Conservation (phyloP, 2,797 vertebrate genomes). For the Darevskia mixta region DNA sequence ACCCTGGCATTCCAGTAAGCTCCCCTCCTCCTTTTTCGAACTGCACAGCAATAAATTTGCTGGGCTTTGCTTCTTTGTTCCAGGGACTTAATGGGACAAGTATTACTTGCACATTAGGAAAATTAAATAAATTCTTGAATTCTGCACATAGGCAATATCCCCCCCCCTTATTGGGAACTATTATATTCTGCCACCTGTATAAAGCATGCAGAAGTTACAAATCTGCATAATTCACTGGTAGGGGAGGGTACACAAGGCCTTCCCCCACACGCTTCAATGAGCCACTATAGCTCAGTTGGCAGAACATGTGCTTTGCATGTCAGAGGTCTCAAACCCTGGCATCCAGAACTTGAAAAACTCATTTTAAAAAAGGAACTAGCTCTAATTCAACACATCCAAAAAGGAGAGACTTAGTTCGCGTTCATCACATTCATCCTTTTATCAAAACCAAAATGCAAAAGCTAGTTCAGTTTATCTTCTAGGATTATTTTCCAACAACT, state of each 20-base stretch:
- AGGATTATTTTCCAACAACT: too few species aligned
- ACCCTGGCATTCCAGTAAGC: constrained; percentile 84
- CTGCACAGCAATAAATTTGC: background rate
- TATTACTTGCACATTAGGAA: background rate
- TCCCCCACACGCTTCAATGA: too few species aligned
- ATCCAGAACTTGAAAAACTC: background rate
- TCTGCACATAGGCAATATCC: background rate
- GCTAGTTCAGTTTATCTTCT: too few species aligned
- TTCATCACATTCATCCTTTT: too few species aligned
- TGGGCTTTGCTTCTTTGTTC: background rate
- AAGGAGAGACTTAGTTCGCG: too few species aligned
- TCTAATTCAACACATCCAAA: too few species aligned
- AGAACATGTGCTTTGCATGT: background rate
- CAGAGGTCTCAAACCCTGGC: too few species aligned
- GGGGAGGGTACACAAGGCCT: background rate
- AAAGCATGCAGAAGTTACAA: background rate
- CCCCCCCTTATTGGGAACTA: background rate
- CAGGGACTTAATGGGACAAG: background rate
- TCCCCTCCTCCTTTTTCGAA: background rate
- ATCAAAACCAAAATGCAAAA: too few species aligned
- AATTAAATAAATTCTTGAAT: background rate
- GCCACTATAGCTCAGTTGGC: background rate
- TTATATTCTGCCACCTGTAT: background rate
- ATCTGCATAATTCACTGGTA: background rate
- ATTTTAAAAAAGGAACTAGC: background rate